Evolutionary conservation across 1,140 invertebrate genomes (phyloP), one percentile per base, ranked within the genome.

Genomic region (Penaeus japonicus): DNA sequence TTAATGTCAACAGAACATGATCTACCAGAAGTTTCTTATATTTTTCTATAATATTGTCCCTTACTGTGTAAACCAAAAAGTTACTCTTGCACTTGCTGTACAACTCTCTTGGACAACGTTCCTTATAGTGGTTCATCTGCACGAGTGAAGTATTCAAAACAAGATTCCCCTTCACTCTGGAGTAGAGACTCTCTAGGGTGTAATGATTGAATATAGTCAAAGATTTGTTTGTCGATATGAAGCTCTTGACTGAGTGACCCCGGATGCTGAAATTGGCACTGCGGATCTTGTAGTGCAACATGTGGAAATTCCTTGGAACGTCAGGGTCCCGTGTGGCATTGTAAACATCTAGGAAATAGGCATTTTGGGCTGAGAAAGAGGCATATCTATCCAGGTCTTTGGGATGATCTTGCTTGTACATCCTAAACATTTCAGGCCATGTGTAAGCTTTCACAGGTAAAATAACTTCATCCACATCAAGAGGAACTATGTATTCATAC

Each of bases 221-320:
- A 27, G 97, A 97, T 89, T 96, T 94, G 90, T 97, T 96, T 7
- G 97, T 96, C 92, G 98, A 97, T 92, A 98, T 97, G 93, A 98
- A 98, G 93, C 97, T 97, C 93, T 98, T 98, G 55, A 98, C 96
- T 92, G 97, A 98, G 92, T 97, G 96, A 90, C 97, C 97, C 1
- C 97, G 97, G 92, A 97, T 97, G 1, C 97, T 98, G 92, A 97
- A 98, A 93, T 98, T 98, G 91, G 95, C 95, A 83, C 96, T 96
- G 7, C 97, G 94, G 91, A 97, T 97, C 7, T 98, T 97, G 92
- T 98, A 97, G 92, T 97, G 97, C 91, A 98, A 92, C 97, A 98
- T 98, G 92, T 98, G 97, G 95, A 98, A 95, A 92, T 98, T 92
- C 98, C 97, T 92, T 97, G 98, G 18, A 96, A 97, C 0, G 95